A percentile compares a stretch with the other conserved stretches of the same genome.
Evolutionary conservation across 2,113 vertebrate species (phyloP).

Genomic region (Syngnathus floridae): DNA sequence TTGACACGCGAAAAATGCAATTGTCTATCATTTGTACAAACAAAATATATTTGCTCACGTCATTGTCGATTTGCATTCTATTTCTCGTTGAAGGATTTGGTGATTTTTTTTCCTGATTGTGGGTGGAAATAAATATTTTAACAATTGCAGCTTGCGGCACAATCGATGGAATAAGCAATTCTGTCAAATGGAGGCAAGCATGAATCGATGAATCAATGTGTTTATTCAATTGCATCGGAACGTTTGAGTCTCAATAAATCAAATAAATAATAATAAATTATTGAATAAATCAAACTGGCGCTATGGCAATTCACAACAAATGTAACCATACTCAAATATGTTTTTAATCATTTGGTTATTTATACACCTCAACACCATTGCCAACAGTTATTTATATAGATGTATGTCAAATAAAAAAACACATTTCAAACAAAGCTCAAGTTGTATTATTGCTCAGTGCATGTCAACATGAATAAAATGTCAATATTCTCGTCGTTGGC

Average conservation of each 20-base stretch:
- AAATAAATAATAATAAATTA: no score
- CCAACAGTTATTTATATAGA: no score
- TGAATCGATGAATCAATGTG: background rate
- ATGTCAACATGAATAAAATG: no score
- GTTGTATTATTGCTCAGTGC: no score
- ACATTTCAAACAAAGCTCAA: no score
- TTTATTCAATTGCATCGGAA: background rate
- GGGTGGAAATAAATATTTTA: background rate
- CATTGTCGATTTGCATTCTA: background rate
- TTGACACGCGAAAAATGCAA: slow-evolving; percentile 5
- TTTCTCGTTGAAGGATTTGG: slow-evolving; percentile 3
- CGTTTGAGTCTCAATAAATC: background rate
- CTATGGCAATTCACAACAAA: background rate
- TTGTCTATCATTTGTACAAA: background rate
- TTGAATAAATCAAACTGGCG: no score
- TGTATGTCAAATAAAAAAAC: no score
- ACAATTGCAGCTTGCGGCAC: background rate
- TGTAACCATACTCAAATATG: background rate
- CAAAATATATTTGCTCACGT: background rate
- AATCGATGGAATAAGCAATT: background rate
- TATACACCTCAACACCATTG: background rate
- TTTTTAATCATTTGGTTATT: no score
- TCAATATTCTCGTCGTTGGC: no score
- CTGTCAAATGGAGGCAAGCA: background rate
- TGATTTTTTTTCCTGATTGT: slow-evolving; percentile 5